Evolutionary conservation across 2,797 vertebrate genomes (phyloP).

Genomic region (Tauraco hartlaubi): DNA sequence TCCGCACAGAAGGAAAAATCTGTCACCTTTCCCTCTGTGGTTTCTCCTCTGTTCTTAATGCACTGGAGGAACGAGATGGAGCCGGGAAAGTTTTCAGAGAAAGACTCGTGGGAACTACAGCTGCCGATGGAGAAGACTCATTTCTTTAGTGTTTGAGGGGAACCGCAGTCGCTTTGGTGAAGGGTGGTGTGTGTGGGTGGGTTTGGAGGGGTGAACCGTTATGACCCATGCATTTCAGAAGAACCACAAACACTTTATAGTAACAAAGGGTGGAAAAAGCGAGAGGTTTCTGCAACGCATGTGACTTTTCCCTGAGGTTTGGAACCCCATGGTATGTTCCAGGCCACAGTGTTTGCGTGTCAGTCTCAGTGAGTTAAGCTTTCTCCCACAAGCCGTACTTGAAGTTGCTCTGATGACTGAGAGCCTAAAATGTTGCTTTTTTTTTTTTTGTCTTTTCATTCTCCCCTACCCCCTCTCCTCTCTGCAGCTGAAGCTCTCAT

Average conservation of each 20-base stretch:
- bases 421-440: conserved; percentile 49
- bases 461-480: not conserved
- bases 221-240: conserved; percentile 67
- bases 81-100: conserved; percentile 66
- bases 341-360: conserved; percentile 60
- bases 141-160: conserved; percentile 32
- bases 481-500: conserved; percentile 92
- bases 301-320: conserved; percentile 67
- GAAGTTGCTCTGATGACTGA: conserved; percentile 6
- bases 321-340: conserved; percentile 23
- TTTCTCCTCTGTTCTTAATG: conserved; percentile 60
- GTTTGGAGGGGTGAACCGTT: conserved; percentile 60
- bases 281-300: conserved; percentile 64
- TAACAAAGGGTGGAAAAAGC: conserved; percentile 78
- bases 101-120: conserved; percentile 74
- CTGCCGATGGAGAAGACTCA: conserved; percentile 37
- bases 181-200: conserved; percentile 62
- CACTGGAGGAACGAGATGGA: conserved; percentile 46
- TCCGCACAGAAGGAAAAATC: conserved; percentile 66
- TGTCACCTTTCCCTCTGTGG: conserved; percentile 74
- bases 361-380: conserved; percentile 11
- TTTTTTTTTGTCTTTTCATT: not conserved
- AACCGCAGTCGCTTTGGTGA: conserved; percentile 45
- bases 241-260: conserved; percentile 78
- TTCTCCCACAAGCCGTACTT: conserved; percentile 2